Evolutionary conservation across 2,113 vertebrate genomes (phyloP), one percentile per base, ranked within the genome.

Genomic region (Psephotus haematonotus): DNA sequence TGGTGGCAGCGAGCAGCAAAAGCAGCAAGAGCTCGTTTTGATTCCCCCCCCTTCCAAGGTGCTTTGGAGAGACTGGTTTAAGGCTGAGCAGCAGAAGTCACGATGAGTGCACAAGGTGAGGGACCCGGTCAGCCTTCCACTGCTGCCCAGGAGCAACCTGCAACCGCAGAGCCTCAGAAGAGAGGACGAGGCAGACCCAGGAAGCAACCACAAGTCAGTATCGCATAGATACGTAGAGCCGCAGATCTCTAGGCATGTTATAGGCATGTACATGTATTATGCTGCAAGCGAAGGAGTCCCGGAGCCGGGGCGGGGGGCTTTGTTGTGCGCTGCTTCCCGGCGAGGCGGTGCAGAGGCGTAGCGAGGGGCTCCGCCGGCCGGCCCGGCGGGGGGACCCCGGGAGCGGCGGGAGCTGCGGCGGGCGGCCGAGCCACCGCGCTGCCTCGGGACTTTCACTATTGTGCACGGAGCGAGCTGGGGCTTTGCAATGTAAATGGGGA

Each of bases 171-270:
- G 98, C 98, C 99, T 69, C 98, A 98, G 97, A 99, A 99, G 98
- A 98, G 99, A 97, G 98, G 98, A 98, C 99, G 99, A 96, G 99
- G 99, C 95, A 99, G 99, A 98, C 99, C 99, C 97, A 98, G 98
- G 98, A 99, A 99, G 96, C 98, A 98, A 94, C 98, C 97, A 75
- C 98, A 99, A 98, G 99, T 99, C 98, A 99, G 99, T 99, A 97
- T 62, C 94, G 94, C 75, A 47, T 88, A 88, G 93, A 95, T 82
- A 75, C 94, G 78, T 93, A 89, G 78, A 90, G 87, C 82, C 92
- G 96, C 95, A 94, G 95, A 88, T 84, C 90, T 92, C 6, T 43
- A 94, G 94, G 57, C 57, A 35, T 29, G 41, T 94, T 95, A 65
- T 75, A 92, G 96, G 91, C 95, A 82, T 93, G 95, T 90, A 90